Evolutionary conservation across 2,888 invertebrate species (phyloP).

Genomic region (Melikaiella ostensackeni): DNA sequence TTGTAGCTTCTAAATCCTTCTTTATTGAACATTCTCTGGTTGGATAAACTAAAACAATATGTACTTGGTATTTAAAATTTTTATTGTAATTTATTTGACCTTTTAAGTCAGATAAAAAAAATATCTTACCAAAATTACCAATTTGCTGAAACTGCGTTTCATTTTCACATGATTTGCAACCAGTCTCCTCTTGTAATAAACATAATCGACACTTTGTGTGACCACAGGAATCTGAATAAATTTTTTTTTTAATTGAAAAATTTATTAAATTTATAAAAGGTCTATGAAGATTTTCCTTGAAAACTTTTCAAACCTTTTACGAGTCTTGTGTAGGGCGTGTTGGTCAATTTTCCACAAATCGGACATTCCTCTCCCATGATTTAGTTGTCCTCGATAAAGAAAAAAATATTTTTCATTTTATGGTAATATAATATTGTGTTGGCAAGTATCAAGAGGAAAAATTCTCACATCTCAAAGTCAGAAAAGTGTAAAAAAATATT

Average conservation of each 20-base stretch:
- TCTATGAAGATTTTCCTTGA: too few species aligned
- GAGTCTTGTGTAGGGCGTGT: conserved; percentile 81
- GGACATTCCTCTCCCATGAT: conserved; percentile 77
- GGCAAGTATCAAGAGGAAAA: too few species aligned
- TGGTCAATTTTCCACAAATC: conserved; percentile 81
- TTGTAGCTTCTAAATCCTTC: conserved; percentile 1
- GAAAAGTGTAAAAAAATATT: not conserved
- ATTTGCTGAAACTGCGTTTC: conserved; percentile 35
- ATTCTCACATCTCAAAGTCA: too few species aligned
- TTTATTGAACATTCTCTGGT: not conserved
- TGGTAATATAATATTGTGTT: too few species aligned
- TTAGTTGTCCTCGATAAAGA: not conserved
- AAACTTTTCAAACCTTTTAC: conserved; percentile 76
- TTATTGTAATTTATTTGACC: not conserved
- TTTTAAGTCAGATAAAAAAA: not conserved
- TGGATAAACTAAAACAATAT: conserved; percentile 3
- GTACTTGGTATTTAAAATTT: not conserved
- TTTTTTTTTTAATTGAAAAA: too few species aligned
- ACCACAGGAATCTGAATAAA: conserved; percentile 82
- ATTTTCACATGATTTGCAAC: conserved; percentile 80
- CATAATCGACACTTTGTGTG: conserved; percentile 87
- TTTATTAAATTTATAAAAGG: too few species aligned
- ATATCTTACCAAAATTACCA: conserved; percentile 29
- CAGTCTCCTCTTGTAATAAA: conserved; percentile 82
- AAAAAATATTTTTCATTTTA: too few species aligned